Evolutionary conservation across 2,888 invertebrate species (phyloP), one percentile per base, ranked within the genome.

Genomic region (Rugalucina vietnamica): DNA sequence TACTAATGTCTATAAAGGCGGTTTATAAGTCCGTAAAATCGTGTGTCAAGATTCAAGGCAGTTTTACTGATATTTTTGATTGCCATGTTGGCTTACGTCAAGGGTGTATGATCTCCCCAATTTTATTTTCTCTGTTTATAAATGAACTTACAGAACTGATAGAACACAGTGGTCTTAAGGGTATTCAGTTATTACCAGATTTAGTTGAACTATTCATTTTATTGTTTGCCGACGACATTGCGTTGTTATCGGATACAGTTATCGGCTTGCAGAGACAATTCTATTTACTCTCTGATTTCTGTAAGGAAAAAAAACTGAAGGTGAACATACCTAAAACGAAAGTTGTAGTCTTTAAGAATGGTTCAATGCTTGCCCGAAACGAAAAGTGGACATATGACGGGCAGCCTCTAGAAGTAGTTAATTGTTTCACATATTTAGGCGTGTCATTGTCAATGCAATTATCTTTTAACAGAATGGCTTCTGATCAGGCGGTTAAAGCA

Each of bases 201-300:
- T 24, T 60, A 27, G 60, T 65, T 32, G 73, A 84, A 69, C 39
- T 76, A 21, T 76, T 76, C 27, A 36, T 76, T 18, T 50, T 84
- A 21, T 36, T 88, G 29, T 88, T 85, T 80, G 85, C 82, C 24
- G 84, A 84, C 65, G 85, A 88, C 49, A 65, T 85, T 18, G 81
- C 85, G 21, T 60, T 82, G 14, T n/a, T 76, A 60, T 74, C 79
- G 43, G 85, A 84, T 32, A 83, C 81, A 5, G 69, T 83, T 8
- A 29, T 69, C 50, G 83, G 85, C 18, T 49, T 83, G 65, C 87
- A 87, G 37, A 70, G 49, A 36, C 73, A 57, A 21, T 73, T 83
- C 27, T 81, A 87, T 72, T 36, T 70, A 49, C 60, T 87, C 34
- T 36, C 71, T 36, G 43, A n/a, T 18, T 80, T 60, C 54, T 82